A percentile compares a stretch with the other conserved stretches of the same genome.
phyloP scores from a whole-genome alignment of 2,797 vertebrate genomes.

The Aldrovandia affinis region DNA sequence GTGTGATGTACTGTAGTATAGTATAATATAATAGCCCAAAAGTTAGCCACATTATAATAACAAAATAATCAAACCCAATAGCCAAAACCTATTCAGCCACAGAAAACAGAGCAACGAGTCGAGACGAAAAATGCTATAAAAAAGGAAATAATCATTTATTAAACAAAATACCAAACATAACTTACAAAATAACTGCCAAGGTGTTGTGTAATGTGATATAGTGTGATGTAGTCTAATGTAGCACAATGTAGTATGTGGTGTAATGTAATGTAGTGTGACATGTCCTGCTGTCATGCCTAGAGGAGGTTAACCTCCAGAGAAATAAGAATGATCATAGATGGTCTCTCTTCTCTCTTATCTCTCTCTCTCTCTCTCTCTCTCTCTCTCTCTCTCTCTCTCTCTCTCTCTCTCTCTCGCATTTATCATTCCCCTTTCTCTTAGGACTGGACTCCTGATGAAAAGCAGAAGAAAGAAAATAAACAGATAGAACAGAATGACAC shows the following conservation, averaged over 20 bases:
- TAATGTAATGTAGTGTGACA: conserved; percentile 41
- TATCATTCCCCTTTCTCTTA: conserved; percentile 41
- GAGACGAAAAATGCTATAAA: too few relatives aligned
- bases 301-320: too few relatives aligned
- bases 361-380: neutral
- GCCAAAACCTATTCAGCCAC: too few relatives aligned
- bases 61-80: too few relatives aligned
- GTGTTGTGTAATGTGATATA: conserved; percentile 18
- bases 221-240: neutral
- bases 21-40: too few relatives aligned
- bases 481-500: conserved; percentile 63
- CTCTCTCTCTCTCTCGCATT: conserved; percentile 20
- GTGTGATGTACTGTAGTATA: too few relatives aligned
- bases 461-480: conserved; percentile 77
- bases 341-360: neutral
- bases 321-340: neutral
- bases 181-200: too few relatives aligned
- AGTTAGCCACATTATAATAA: too few relatives aligned
- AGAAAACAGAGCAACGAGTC: too few relatives aligned
- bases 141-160: too few relatives aligned
- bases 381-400: neutral
- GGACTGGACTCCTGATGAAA: conserved; percentile 78
- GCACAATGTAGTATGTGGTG: neutral
- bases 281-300: conserved; percentile 42
- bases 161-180: too few relatives aligned